phyloP scores from a whole-genome alignment of 2,797 vertebrate species.

The Myotis daubentonii region DNA sequence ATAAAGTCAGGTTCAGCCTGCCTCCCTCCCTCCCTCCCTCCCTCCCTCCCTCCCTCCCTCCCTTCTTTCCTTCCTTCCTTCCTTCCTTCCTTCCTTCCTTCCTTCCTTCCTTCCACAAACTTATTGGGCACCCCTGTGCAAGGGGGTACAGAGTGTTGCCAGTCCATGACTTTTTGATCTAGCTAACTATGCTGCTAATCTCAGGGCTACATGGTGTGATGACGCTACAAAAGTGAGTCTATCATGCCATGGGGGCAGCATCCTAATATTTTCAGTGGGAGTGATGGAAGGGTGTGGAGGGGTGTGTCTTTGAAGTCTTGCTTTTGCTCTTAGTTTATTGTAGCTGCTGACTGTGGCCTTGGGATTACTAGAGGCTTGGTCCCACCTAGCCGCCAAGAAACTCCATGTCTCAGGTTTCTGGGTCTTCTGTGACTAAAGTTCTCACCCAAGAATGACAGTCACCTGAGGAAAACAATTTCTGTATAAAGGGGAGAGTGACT shows the following conservation, averaged over 20 bases:
- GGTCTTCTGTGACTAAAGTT: not conserved
- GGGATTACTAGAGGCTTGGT: slow-evolving; percentile 55
- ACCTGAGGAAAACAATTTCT: not conserved
- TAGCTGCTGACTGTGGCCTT: not conserved
- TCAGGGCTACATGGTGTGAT: not conserved
- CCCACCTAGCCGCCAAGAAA: slow-evolving; percentile 8
- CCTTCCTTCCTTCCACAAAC: not conserved
- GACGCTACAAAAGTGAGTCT: not conserved
- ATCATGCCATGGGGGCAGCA: not conserved
- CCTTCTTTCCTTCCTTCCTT: not conserved
- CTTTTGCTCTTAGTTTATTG: slow-evolving; percentile 61
- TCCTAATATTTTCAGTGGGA: not conserved
- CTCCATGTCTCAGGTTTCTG: slow-evolving; percentile 56
- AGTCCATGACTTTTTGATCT: not conserved
- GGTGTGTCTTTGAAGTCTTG: not conserved
- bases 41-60: not conserved
- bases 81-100: not conserved
- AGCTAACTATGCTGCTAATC: not conserved
- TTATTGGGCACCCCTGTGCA: not conserved
- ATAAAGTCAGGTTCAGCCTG: not conserved
- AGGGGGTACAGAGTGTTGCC: not conserved
- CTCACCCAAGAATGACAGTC: slow-evolving; percentile 1
- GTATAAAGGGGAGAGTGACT: not conserved
- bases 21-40: not conserved
- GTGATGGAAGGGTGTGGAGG: not conserved